Evolutionary conservation across 2,113 vertebrate genomes (phyloP).

Genomic region (Scopus umbretta): DNA sequence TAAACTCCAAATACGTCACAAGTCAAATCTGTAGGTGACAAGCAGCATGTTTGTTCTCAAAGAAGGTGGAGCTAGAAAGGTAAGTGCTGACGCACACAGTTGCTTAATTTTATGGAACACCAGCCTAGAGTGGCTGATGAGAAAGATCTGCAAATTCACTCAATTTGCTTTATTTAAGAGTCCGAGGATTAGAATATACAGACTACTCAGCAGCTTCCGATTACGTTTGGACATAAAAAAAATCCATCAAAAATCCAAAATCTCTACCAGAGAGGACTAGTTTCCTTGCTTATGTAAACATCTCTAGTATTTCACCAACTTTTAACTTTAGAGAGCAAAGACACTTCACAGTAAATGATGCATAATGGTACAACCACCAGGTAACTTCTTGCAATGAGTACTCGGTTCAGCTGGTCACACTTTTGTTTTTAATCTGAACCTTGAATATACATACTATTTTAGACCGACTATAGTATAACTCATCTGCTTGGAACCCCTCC

Average conservation of each 20-base stretch:
- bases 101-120: not conserved
- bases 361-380: not conserved
- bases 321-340: not conserved
- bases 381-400: not conserved
- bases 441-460: not conserved
- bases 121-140: not conserved
- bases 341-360: not conserved
- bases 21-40: not conserved
- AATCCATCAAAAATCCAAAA: not conserved
- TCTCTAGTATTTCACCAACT: not conserved
- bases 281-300: not conserved
- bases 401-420: not conserved
- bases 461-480: not conserved
- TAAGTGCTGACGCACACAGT: not conserved
- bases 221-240: not conserved
- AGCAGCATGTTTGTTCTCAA: not conserved
- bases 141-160: not conserved
- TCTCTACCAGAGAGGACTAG: not conserved
- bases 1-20: not conserved
- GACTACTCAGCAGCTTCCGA: not conserved
- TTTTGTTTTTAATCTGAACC: not conserved
- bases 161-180: not conserved
- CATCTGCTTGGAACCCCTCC: not conserved
- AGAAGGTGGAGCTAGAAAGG: not conserved
- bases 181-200: not conserved